phyloP scores from a whole-genome alignment of 2,888 invertebrate species.

The Parochlus steinenii region DNA sequence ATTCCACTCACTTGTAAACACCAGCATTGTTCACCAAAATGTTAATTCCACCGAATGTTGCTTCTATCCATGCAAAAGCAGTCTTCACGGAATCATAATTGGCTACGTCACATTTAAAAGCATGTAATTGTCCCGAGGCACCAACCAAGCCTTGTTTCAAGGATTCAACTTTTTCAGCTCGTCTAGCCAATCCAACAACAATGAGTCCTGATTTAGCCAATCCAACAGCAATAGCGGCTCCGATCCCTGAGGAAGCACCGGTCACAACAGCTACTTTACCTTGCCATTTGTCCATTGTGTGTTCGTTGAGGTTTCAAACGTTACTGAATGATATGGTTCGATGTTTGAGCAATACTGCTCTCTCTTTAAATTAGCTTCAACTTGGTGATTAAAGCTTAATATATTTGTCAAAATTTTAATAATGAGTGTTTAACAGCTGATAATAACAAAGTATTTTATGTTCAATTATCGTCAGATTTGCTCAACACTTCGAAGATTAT shows the following conservation, averaged over 20 bases:
- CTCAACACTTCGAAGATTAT: too few relatives aligned
- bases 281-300: conserved; percentile 24
- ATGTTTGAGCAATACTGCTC: too few relatives aligned
- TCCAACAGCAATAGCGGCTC: conserved; percentile 29
- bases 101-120: conserved; percentile 34
- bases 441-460: too few relatives aligned
- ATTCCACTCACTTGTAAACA: conserved; percentile 17
- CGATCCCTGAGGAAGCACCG: conserved; percentile 43
- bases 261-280: conserved; percentile 40
- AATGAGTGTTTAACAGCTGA: too few relatives aligned
- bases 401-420: too few relatives aligned
- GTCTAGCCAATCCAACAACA: conserved; percentile 36
- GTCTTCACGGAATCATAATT: conserved; percentile 35
- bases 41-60: conserved; percentile 36
- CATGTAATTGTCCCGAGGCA: conserved; percentile 22
- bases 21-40: conserved; percentile 44
- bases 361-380: too few relatives aligned
- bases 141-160: conserved; percentile 17
- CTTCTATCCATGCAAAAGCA: conserved; percentile 35
- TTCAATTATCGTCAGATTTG: too few relatives aligned
- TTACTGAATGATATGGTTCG: too few relatives aligned
- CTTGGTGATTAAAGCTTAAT: too few relatives aligned
- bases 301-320: too few relatives aligned
- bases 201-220: conserved; percentile 33
- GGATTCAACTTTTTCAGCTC: conserved; percentile 27